Percentiles rank a stretch among this genome's conserved stretches.
Conservation (phyloP, 2,888 invertebrate species). For the Macrosiphum euphorbiae region DNA sequence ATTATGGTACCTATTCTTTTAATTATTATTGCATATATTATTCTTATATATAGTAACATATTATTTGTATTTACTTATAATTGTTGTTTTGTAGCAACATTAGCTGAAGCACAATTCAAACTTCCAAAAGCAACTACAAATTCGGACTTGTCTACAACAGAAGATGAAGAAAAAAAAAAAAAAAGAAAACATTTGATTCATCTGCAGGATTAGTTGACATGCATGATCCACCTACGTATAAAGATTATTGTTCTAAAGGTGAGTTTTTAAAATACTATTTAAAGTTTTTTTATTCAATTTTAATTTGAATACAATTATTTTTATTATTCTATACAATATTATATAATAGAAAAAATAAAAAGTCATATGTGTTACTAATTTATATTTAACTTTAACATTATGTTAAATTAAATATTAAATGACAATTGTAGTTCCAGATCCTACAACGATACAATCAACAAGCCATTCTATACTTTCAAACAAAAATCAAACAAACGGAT, state of each 20-base stretch:
- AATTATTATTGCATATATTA: too few relatives aligned
- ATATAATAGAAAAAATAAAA: too few relatives aligned
- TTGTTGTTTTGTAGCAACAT: neutral
- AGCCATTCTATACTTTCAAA: neutral
- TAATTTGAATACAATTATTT: neutral
- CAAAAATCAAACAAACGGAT: too few relatives aligned
- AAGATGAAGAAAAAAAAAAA: neutral
- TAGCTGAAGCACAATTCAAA: neutral
- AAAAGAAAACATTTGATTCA: neutral
- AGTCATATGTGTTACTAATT: too few relatives aligned
- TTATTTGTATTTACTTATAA: neutral
- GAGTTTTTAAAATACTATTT: neutral
- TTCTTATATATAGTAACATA: too few relatives aligned
- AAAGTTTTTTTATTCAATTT: neutral
- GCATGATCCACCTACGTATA: neutral
- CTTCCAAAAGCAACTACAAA: neutral
- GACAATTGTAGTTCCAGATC: too few relatives aligned
- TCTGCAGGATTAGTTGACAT: too few relatives aligned
- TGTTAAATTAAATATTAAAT: too few relatives aligned
- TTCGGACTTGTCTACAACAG: neutral
- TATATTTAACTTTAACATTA: too few relatives aligned
- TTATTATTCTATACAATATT: too few relatives aligned
- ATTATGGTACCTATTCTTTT: neutral
- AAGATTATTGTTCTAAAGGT: neutral
- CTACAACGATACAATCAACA: neutral